phyloP scores from a whole-genome alignment of 2,888 invertebrate genomes.

The Eulithis testata region DNA sequence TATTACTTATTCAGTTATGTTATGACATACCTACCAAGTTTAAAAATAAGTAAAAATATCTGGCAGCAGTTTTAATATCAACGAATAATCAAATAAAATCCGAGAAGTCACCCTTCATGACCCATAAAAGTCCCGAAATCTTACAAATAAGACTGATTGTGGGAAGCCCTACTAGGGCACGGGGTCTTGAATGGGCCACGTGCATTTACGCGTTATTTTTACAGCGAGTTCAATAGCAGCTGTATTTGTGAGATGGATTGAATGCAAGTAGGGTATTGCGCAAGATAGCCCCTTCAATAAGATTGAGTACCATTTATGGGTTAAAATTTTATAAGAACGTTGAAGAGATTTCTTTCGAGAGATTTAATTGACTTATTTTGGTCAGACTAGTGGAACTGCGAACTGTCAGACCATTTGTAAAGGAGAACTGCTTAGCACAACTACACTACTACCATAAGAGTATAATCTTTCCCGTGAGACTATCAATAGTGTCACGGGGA shows the following conservation, averaged over 20 bases:
- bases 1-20: too few species aligned
- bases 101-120: slow-evolving; percentile 16
- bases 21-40: too few species aligned
- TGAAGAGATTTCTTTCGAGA: background rate
- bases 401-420: too few species aligned
- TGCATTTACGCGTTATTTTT: slow-evolving; percentile 36
- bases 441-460: too few species aligned
- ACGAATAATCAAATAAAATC: slow-evolving; percentile 3
- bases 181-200: slow-evolving; percentile 37
- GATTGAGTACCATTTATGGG: background rate
- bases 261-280: slow-evolving; percentile 22
- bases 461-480: too few species aligned
- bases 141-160: slow-evolving; percentile 30
- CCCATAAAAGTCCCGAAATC: slow-evolving; percentile 19
- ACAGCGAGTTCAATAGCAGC: slow-evolving; percentile 18
- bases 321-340: background rate
- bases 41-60: too few species aligned
- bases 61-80: too few species aligned
- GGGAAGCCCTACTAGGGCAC: slow-evolving; percentile 40
- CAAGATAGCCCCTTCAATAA: slow-evolving; percentile 11
- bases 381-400: too few species aligned
- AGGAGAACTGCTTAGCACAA: too few species aligned
- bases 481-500: too few species aligned
- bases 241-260: slow-evolving; percentile 31
- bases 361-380: too few species aligned